Evolutionary conservation across 2,797 vertebrate genomes (phyloP), one percentile per base, ranked within the genome.

Genomic region (Galago senegalensis): DNA sequence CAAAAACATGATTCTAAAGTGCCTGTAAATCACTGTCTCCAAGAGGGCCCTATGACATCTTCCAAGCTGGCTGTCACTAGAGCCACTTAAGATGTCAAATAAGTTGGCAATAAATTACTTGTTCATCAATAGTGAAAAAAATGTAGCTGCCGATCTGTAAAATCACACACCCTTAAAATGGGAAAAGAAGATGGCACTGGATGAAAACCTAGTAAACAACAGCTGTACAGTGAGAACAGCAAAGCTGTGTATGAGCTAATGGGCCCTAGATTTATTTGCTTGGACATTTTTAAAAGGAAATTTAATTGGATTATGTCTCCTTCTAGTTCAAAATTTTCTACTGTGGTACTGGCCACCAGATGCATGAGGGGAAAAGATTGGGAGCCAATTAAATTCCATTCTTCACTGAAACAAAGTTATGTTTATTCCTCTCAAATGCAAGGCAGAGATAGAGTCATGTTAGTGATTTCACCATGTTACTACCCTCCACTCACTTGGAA

Each of bases 231-330:
- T 58, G 73, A 97, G 85, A 97, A 97, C 0, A 97, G 89, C 46
- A 93, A 97, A 98, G 94, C 83, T 85, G 70, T 20, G 1, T 94
- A 61, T 88, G 93, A 93, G 80, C 93, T 98, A 96, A 97, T 92
- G 76, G 75, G 75, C 77, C 95, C 91, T 17, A 4, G 94, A 96
- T 97, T 97, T 95, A 96, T 98, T 95, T 96, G 61, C 82, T 97
- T 91, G 25, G 43, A 98, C 96, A 96, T 95, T 98, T 97, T 96
- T 91, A 89, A 89, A 98, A 98, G 97, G 91, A 95, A 97, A 97
- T 94, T 93, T 98, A 98, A 98, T 96, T 98, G 95, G 96, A 96
- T 97, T 98, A 95, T 97, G 95, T 96, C 97, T 96, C 63, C 96
- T 96, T 96, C 97, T 97, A 96, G 97, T 97, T 98, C 96, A 91